phyloP scores from a whole-genome alignment of 2,797 vertebrate genomes.

The Sus cebifrons region DNA sequence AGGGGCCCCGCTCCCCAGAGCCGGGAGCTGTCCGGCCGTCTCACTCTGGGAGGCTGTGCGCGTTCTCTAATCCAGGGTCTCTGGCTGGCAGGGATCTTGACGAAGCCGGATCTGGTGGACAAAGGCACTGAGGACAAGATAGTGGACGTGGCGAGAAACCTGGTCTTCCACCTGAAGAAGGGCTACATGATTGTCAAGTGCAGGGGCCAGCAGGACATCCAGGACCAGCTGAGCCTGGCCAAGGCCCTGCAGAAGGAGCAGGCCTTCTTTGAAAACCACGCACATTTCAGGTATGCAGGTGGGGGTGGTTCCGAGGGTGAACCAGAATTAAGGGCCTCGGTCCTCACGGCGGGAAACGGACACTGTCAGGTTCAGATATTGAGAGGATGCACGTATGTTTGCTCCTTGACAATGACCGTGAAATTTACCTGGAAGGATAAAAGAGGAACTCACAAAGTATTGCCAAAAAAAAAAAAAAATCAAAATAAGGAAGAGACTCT shows the following conservation, averaged over 20 bases:
- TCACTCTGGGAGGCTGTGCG: fast-evolving
- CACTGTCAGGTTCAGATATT: fast-evolving
- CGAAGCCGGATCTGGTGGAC: conserved; percentile 96
- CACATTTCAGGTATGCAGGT: conserved; percentile 89
- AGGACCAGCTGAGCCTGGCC: conserved; percentile 89
- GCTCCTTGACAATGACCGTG: fast-evolving
- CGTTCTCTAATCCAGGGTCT: not conserved
- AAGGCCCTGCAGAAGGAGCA: conserved; percentile 92
- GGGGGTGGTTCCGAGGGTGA: fast-evolving
- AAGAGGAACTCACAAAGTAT: not conserved
- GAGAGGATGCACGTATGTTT: fast-evolving
- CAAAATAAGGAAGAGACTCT: not conserved
- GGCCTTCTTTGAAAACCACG: conserved; percentile 92
- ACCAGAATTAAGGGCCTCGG: fast-evolving
- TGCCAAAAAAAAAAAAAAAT: not conserved
- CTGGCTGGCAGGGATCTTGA: conserved; percentile 93
- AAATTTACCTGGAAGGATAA: not conserved
- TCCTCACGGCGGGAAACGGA: not conserved
- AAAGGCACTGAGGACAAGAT: conserved; percentile 92
- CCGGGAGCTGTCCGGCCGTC: too few relatives aligned
- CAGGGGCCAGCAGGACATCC: conserved; percentile 95
- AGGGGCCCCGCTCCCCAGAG: too few relatives aligned
- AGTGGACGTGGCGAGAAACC: conserved; percentile 92
- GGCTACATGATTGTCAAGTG: conserved; percentile 97
- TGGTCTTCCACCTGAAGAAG: conserved; percentile 92